phyloP scores from a whole-genome alignment of 2,888 invertebrate genomes.

The Agrotis exclamationis region DNA sequence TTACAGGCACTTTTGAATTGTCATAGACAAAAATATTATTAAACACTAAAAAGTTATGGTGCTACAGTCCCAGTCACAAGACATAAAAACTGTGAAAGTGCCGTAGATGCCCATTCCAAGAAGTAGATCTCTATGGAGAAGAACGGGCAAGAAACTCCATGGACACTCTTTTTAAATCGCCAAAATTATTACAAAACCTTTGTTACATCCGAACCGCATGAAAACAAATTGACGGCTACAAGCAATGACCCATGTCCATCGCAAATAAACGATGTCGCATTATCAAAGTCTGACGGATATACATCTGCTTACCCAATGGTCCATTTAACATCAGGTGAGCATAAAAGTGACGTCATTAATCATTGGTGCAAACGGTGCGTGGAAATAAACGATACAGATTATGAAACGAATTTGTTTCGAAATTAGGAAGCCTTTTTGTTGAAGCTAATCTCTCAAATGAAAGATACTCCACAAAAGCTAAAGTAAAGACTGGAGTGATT shows the following conservation, averaged over 20 bases:
- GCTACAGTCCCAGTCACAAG: too few species aligned
- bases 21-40: too few species aligned
- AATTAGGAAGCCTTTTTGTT: not conserved
- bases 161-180: too few species aligned
- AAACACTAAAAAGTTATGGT: too few species aligned
- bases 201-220: conserved; percentile 12
- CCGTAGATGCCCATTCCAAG: too few species aligned
- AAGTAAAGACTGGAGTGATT: not conserved
- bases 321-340: conserved; percentile 56
- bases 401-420: conserved; percentile 16
- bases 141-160: too few species aligned
- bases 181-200: too few species aligned
- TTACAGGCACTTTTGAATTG: too few species aligned
- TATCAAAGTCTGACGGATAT: conserved; percentile 53
- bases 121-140: too few species aligned
- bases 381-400: conserved; percentile 24
- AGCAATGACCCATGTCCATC: conserved; percentile 36
- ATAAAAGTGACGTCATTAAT: conserved; percentile 52
- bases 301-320: conserved; percentile 48
- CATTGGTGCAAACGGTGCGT: conserved; percentile 43
- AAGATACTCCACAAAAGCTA: not conserved
- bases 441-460: not conserved
- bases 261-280: conserved; percentile 45
- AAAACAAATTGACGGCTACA: conserved; percentile 27
- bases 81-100: too few species aligned